These are phyloP conservation scores for Pyrocoelia pectoralis DNA, from an alignment of 2,888 invertebrate species.

Conservation along the genomic window DNA sequence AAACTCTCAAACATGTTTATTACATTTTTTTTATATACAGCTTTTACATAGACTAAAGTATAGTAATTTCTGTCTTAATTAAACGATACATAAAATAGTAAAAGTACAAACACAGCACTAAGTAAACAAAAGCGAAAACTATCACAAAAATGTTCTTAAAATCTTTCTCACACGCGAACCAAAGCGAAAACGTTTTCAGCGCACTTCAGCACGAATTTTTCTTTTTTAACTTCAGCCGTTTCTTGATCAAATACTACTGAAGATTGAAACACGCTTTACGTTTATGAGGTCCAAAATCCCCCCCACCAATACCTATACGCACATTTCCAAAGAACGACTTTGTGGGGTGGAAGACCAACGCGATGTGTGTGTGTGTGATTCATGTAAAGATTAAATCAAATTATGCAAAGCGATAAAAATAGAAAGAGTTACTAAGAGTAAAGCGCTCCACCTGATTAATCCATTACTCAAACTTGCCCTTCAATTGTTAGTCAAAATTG, in stretches of 20 bases:
- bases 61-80: neutral
- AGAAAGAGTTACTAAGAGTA: slow-evolving; percentile 33
- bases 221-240: neutral
- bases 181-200: neutral
- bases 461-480: slow-evolving; percentile 6
- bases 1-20: neutral
- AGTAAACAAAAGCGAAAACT: neutral
- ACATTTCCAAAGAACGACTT: slow-evolving; percentile 27
- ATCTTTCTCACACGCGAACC: too few species aligned
- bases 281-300: slow-evolving; percentile 30
- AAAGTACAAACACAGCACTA: slow-evolving; percentile 14
- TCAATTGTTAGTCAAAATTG: neutral
- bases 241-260: slow-evolving; percentile 19
- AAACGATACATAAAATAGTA: slow-evolving; percentile 1
- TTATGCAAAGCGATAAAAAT: slow-evolving; percentile 36
- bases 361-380: slow-evolving; percentile 20
- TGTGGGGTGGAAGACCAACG: slow-evolving; percentile 27
- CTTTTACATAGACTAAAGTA: neutral
- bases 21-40: neutral
- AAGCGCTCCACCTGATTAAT: neutral
- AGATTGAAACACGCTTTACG: slow-evolving; percentile 15
- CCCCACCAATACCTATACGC: slow-evolving; percentile 33
- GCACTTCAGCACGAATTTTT: too few species aligned
- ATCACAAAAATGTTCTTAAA: too few species aligned
- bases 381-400: slow-evolving; percentile 28